Percentiles rank a stretch among this genome's conserved stretches.
phyloP scores from a whole-genome alignment of 2,113 vertebrate genomes.

The Grammomys dolichurus region DNA sequence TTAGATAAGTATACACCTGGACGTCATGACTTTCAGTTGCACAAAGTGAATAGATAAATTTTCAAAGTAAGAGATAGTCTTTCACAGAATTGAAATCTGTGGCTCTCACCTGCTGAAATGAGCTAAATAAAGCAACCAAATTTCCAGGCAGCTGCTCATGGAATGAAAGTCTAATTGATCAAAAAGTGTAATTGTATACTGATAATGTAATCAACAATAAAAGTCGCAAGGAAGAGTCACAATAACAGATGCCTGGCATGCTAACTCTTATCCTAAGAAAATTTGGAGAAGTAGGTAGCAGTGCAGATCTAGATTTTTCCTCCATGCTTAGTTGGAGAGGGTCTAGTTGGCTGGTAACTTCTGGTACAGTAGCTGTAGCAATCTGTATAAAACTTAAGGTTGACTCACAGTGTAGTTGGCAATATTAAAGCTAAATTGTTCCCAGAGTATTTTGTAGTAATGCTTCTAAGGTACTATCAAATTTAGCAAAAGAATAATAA shows the following conservation, averaged over 20 bases:
- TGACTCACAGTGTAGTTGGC: background rate
- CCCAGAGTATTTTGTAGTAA: background rate
- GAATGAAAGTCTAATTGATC: background rate
- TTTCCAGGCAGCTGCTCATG: background rate
- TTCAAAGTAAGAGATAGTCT: conserved; percentile 16
- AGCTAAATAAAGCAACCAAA: background rate
- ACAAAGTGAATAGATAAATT: background rate
- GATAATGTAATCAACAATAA: background rate
- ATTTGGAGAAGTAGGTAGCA: background rate
- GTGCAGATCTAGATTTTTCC: background rate
- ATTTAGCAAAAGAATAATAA: conserved; percentile 4
- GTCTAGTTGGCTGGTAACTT: background rate
- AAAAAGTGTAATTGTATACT: background rate
- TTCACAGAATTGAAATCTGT: background rate
- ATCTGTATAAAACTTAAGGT: background rate
- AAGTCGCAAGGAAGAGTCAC: background rate
- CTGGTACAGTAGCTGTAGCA: background rate
- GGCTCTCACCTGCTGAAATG: background rate
- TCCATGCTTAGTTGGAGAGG: background rate
- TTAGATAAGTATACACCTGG: no score
- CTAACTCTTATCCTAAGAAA: background rate
- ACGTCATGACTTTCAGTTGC: background rate
- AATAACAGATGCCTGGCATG: background rate
- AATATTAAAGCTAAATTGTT: background rate
- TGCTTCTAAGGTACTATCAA: background rate